Percentiles rank a stretch among this genome's conserved stretches.
Conservation (phyloP, 2,113 vertebrate species). For the Parus major region DNA sequence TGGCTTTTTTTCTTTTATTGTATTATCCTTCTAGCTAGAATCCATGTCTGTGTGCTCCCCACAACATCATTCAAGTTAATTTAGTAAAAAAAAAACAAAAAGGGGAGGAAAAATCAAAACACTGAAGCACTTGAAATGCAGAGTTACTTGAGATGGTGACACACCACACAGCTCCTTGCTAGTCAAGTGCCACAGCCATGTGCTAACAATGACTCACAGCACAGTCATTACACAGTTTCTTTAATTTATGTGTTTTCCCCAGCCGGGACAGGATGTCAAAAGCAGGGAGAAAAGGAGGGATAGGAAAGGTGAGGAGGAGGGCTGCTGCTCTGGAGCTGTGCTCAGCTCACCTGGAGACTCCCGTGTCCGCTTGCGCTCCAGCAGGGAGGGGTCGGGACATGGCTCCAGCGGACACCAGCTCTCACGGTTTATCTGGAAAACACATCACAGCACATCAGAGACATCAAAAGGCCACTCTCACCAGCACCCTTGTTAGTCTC, state of each 20-base stretch:
- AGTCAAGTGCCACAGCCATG: neutral
- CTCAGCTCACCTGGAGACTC: conserved; percentile 64
- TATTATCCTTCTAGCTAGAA: neutral
- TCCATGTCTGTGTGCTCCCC: accelerated
- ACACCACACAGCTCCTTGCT: neutral
- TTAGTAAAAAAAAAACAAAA: neutral
- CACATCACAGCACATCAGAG: neutral
- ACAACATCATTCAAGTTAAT: neutral
- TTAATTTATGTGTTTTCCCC: neutral
- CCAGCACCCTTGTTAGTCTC: neutral
- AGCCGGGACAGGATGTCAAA: neutral
- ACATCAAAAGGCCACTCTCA: neutral
- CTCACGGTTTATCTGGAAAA: conserved; percentile 78
- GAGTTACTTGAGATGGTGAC: neutral
- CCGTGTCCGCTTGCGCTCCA: conserved; percentile 37
- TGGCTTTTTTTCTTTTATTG: neutral
- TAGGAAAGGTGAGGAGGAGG: neutral
- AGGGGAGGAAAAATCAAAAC: accelerated
- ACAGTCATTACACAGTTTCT: neutral
- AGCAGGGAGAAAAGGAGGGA: neutral
- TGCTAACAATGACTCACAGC: conserved; percentile 8
- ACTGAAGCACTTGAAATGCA: neutral
- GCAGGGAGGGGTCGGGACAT: conserved; percentile 53
- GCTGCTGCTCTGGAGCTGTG: neutral
- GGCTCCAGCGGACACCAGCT: conserved; percentile 76